Percentiles rank a stretch among this genome's conserved stretches.
These are phyloP conservation scores for Parnassius mnemosyne DNA, from an alignment of 2,888 invertebrate genomes.

Conservation along the genomic window DNA sequence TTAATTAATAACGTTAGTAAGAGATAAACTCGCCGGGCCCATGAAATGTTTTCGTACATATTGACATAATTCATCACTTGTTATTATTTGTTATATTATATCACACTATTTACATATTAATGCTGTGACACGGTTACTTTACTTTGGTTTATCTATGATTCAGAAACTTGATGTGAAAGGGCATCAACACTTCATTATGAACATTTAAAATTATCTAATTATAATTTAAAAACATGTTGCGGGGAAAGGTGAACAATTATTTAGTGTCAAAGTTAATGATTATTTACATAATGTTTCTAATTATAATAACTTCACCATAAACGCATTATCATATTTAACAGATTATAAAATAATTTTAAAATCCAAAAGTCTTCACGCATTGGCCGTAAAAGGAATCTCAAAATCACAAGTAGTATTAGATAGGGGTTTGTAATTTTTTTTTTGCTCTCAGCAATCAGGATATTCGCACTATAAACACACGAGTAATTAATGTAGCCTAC, in stretches of 20 bases:
- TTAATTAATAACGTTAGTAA: background rate
- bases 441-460: no score
- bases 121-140: slow-evolving; percentile 9
- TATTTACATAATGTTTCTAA: background rate
- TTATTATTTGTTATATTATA: slow-evolving; percentile 16
- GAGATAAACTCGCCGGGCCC: slow-evolving; percentile 4
- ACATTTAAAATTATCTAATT: background rate
- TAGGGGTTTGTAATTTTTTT: no score
- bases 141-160: slow-evolving; percentile 4
- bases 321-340: background rate
- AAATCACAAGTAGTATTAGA: no score
- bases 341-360: no score
- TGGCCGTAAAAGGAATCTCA: no score
- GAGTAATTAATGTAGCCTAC: no score
- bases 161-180: background rate
- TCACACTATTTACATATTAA: slow-evolving; percentile 14
- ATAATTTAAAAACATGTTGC: background rate
- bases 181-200: slow-evolving; percentile 12
- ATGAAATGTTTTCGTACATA: background rate
- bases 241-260: background rate
- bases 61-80: slow-evolving; percentile 14
- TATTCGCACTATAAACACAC: no score
- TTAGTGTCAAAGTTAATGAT: background rate
- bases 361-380: no score
- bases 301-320: background rate